phyloP scores from a whole-genome alignment of 2,888 invertebrate species.

The Xanthia icteritia region DNA sequence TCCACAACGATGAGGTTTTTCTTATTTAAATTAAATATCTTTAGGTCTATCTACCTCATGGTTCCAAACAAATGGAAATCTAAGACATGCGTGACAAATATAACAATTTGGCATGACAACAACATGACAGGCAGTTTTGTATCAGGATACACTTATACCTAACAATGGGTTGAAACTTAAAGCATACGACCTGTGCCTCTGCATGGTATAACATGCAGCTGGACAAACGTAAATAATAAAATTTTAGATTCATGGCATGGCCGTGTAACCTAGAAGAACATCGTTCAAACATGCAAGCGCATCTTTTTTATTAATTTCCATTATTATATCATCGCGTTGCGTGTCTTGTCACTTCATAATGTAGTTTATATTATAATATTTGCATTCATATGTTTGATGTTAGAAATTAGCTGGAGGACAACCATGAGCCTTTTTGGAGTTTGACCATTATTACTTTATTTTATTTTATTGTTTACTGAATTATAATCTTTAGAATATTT shows the following conservation, averaged over 20 bases:
- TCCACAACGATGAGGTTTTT: no score
- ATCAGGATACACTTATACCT: not conserved
- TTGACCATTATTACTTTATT: no score
- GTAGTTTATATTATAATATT: slow-evolving; percentile 24
- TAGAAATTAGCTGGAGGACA: not conserved
- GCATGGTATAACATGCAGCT: slow-evolving; percentile 15
- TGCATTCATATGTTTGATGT: slow-evolving; percentile 26
- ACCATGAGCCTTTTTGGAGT: not conserved
- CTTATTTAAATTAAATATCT: no score
- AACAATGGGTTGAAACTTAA: not conserved
- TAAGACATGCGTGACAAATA: not conserved
- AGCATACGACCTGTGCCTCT: not conserved
- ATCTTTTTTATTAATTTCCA: slow-evolving; percentile 27
- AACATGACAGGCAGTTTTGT: slow-evolving; percentile 4
- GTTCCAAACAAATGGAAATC: not conserved
- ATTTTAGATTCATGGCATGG: slow-evolving; percentile 33
- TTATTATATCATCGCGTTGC: slow-evolving; percentile 39
- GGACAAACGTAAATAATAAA: not conserved
- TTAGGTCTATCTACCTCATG: not conserved
- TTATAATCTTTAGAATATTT: no score
- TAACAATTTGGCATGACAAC: not conserved
- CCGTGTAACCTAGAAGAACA: slow-evolving; percentile 25
- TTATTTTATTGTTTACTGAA: no score
- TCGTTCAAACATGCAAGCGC: slow-evolving; percentile 13
- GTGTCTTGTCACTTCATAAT: slow-evolving; percentile 27